These are phyloP conservation scores for Vipera latastei DNA, from an alignment of 2,797 vertebrate genomes.

Conservation along the genomic window DNA sequence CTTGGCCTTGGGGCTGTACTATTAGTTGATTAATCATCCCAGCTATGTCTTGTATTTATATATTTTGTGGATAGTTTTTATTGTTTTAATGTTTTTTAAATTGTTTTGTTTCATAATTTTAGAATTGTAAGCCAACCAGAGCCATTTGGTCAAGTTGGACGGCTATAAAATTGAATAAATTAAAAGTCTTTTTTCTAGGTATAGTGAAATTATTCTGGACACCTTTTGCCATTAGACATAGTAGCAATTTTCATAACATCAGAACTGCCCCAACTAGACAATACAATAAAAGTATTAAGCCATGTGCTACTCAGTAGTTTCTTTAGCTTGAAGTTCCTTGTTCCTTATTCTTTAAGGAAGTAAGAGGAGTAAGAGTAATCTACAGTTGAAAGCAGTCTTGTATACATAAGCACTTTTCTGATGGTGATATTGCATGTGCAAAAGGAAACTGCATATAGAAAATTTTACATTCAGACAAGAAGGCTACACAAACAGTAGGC, in stretches of 20 bases:
- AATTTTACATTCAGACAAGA: neutral
- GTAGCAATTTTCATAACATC: neutral
- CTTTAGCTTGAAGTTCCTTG: neutral
- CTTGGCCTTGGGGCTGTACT: no score
- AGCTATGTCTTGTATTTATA: no score
- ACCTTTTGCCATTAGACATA: neutral
- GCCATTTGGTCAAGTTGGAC: no score
- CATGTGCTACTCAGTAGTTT: neutral
- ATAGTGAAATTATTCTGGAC: neutral
- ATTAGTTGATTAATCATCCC: no score
- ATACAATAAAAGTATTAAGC: neutral
- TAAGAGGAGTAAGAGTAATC: neutral
- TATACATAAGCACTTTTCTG: neutral
- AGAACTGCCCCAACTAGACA: neutral
- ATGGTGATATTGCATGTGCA: neutral
- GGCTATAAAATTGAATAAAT: no score
- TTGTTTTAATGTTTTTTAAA: no score
- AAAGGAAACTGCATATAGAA: neutral
- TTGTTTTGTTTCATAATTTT: no score
- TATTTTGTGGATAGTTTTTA: no score
- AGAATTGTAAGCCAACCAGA: no score
- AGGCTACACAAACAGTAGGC: neutral
- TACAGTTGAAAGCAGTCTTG: neutral
- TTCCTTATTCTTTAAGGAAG: neutral
- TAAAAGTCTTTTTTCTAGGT: neutral